Base-by-base conservation (phyloP, 2,888 invertebrate genomes). In the Unio pictorum region DNA sequence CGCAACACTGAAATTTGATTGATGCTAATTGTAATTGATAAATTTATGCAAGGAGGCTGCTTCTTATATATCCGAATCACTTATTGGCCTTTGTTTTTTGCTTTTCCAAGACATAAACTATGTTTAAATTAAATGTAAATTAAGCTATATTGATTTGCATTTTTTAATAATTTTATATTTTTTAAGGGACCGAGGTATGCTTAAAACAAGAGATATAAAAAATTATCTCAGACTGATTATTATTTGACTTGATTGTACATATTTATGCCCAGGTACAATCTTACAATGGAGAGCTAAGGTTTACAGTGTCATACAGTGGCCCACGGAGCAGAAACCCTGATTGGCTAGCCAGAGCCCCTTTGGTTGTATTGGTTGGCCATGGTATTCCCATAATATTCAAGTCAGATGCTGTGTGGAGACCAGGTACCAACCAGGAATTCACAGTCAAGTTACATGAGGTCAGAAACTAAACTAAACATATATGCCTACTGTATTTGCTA, bases 231-330 rank as follows among this genome's bases (percentile, higher is more conserved):
- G 11, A 45, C 28, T 55, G 61, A 18, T 28, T 23, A 55, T 20
- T 11, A n/a, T 66, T 18, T 34, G 30, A 20, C 26, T 61, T 56
- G 54, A 74, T 59, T 59, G 18, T 59, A 59, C 26, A n/a, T 61
- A 64, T 68, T 57, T 64, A 69, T 71, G 80, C 81, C 65, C 92
- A 94, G 89, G 94, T 96, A 23, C 92, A 95, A 74, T 96, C 97
- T 30, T 99, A 99, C 90, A 97, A 96, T 45, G 98, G 98, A 6
- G 93, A 93, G 76, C 91, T 99, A 64, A 92, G 94, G 76, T 97
- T 97, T 88, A 90, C 75, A 93, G 94, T 67, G 94, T 94, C 75
- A 84, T 87, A 68, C 93, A 93, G 91, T 89, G 74, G 73, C 23
- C 65, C 64, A 28, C 68, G 59, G 58, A 68, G 63, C 55, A 69